phyloP scores from a whole-genome alignment of 1,140 invertebrate species.

The Dinothrombium tinctorium region DNA sequence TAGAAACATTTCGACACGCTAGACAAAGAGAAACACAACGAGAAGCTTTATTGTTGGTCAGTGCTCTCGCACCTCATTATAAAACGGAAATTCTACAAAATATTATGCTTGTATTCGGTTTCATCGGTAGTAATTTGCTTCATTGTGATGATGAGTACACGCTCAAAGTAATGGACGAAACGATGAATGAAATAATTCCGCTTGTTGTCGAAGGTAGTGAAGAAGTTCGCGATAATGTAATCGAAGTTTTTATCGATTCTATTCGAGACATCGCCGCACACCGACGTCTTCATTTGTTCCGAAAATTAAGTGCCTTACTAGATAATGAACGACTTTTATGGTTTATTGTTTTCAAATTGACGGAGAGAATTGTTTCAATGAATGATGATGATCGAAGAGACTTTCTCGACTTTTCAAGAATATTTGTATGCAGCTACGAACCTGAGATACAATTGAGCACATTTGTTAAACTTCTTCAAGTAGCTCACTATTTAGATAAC shows the following conservation, averaged over 20 bases:
- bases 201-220: conserved; percentile 35
- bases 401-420: background rate
- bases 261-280: conserved; percentile 71
- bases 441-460: background rate
- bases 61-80: conserved; percentile 33
- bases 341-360: conserved; percentile 23
- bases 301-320: conserved; percentile 46
- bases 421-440: conserved; percentile 1
- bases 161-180: conserved; percentile 70
- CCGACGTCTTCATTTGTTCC: conserved; percentile 48
- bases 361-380: conserved; percentile 17
- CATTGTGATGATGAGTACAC: conserved; percentile 79
- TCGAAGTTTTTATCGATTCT: conserved; percentile 70
- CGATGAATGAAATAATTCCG: conserved; percentile 68
- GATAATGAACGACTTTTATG: conserved; percentile 40
- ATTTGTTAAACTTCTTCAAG: no score
- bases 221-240: conserved; percentile 25
- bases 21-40: conserved; percentile 50
- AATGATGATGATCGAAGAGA: conserved; percentile 3
- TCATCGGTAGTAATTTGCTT: conserved; percentile 70
- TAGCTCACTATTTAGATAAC: no score
- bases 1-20: conserved; percentile 2
- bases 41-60: conserved; percentile 56
- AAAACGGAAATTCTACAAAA: conserved; percentile 59
- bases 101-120: conserved; percentile 83